phyloP scores from a whole-genome alignment of 2,888 invertebrate genomes.

The Rapana venosa region DNA sequence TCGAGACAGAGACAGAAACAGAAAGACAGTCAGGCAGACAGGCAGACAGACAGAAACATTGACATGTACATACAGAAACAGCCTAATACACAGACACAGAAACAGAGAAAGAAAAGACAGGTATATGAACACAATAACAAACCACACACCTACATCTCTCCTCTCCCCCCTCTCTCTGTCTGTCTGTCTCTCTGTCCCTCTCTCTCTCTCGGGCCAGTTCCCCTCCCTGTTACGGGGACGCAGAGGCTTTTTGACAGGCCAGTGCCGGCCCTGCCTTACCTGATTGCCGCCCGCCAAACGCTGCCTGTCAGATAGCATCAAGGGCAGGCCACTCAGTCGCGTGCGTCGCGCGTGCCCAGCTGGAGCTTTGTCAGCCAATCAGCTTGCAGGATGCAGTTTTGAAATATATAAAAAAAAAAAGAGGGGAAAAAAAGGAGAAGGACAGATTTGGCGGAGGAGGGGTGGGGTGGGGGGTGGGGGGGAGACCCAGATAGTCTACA shows the following conservation, averaged over 20 bases:
- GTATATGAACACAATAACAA: too few species aligned
- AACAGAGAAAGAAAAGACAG: too few species aligned
- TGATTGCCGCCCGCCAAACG: conserved; percentile 20
- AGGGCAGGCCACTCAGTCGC: conserved; percentile 21
- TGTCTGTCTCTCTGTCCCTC: not conserved
- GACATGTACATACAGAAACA: too few species aligned
- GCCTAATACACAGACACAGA: too few species aligned
- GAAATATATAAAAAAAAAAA: too few species aligned
- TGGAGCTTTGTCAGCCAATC: conserved; percentile 21
- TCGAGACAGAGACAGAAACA: too few species aligned
- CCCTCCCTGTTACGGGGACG: not conserved
- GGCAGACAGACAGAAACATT: too few species aligned
- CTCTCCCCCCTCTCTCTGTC: not conserved
- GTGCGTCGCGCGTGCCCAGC: conserved; percentile 33
- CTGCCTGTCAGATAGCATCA: conserved; percentile 32
- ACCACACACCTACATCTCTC: not conserved
- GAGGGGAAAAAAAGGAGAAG: too few species aligned
- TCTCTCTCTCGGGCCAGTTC: not conserved
- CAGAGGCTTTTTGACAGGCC: not conserved
- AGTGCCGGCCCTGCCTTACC: not conserved
- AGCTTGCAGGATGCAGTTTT: not conserved
- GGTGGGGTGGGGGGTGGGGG: too few species aligned
- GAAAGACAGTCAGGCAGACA: too few species aligned
- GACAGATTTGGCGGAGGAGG: too few species aligned
- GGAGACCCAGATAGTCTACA: not conserved